Evolutionary conservation across 2,113 vertebrate species (phyloP), one percentile per base, ranked within the genome.

Genomic region (Oreocharis arfaki): DNA sequence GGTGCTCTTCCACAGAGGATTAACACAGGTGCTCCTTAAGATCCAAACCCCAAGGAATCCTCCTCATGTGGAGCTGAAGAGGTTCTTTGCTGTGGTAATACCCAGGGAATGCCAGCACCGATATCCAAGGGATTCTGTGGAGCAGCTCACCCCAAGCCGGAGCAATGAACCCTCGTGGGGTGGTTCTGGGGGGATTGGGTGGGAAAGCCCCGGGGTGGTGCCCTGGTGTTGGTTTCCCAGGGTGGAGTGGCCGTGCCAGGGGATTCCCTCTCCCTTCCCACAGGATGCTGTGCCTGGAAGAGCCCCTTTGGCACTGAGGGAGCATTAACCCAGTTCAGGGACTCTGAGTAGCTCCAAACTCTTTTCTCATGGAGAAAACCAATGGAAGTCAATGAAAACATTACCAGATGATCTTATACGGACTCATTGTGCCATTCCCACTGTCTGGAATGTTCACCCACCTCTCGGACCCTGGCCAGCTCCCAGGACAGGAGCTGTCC

Each of bases 401-500:
- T 28, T 19, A 9, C 4, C 17, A 57, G 23, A 24, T 64, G 7
- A 3, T 55, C 68, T n/a, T 15, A 10, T 8, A 44, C 7, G 22
- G 60, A 44, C 20, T 1, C 5, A 10, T 18, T 32, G 41, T 27
- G 39, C 52, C 27, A 3, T 75, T 59, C 50, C 61, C 8, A 1
- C 26, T 6, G 9, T 5, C 49, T 7, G 4, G 35, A 63, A 56
- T 35, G 12, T 7, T 17, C 23, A 33, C 13, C n/a, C 4, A 1
- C 17, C 28, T 20, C 46, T 68, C 1, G 1, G 42, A 27, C 53
- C 2, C 0, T 7, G 10, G 49, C 61, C 22, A 37, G 61, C 44
- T 47, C 91, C 13, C 8, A 17, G 33, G 6, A 3, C 3, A 0
- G 17, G 30, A 52, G 30, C 28, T 57, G 20, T 52, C 37, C n/a